These are phyloP conservation scores for Eptesicus fuscus DNA, from an alignment of 2,113 vertebrate genomes.

Conservation along the genomic window DNA sequence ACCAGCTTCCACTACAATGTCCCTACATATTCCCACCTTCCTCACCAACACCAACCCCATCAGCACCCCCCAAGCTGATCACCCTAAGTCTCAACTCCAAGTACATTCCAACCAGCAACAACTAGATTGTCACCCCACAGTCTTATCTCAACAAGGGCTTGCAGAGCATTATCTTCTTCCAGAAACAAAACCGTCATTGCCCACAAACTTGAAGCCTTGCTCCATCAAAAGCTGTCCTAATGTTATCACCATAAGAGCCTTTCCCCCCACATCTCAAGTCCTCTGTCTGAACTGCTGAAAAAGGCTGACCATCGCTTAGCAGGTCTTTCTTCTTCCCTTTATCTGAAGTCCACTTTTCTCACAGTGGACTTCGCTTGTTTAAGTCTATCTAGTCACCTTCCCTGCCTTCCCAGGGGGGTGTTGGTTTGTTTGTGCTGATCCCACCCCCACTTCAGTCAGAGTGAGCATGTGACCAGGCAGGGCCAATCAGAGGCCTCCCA, in stretches of 20 bases:
- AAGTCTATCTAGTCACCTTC: not conserved
- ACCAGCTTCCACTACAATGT: not conserved
- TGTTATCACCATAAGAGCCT: not conserved
- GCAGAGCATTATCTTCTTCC: not conserved
- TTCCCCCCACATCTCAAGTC: not conserved
- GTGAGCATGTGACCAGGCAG: not conserved
- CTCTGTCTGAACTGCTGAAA: not conserved
- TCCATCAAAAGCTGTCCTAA: not conserved
- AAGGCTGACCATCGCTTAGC: not conserved
- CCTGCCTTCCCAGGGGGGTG: not conserved
- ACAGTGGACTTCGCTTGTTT: not conserved
- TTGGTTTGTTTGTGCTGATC: not conserved
- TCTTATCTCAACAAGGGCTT: not conserved
- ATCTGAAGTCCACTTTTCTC: not conserved
- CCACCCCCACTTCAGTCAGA: not conserved
- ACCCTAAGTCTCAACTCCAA: not conserved
- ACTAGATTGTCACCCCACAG: not conserved
- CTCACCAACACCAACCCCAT: not conserved
- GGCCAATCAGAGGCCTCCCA: conserved; percentile 23
- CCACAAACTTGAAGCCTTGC: not conserved
- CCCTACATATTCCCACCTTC: not conserved
- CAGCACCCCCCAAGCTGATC: not conserved
- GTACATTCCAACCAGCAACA: not conserved
- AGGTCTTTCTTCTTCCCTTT: not conserved
- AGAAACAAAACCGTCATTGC: not conserved